A percentile compares a stretch with the other conserved stretches of the same genome.
Conservation (phyloP, 92 coral and sea anemone genomes). For the Bergia sp. region DNA sequence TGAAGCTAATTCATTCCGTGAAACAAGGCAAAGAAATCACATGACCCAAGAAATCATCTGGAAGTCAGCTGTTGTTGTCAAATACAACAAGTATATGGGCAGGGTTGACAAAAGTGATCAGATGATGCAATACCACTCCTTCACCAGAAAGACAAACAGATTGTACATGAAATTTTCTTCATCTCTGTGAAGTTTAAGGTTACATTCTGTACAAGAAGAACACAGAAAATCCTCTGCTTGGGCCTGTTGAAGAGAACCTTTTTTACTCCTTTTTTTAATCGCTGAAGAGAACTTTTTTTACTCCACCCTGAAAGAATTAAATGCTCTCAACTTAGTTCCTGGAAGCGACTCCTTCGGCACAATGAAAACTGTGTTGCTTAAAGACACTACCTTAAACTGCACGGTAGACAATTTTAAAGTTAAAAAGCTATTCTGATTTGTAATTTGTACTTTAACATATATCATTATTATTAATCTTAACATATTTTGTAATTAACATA, state of each 20-base stretch:
- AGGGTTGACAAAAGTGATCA: conserved; percentile 54
- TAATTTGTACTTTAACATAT: too few relatives aligned
- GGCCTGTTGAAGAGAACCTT: conserved; percentile 14
- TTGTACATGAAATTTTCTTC: conserved; percentile 48
- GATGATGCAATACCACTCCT: conserved; percentile 40
- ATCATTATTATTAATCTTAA: too few relatives aligned
- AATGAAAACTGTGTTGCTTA: too few relatives aligned
- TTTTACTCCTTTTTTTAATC: too few relatives aligned
- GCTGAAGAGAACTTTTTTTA: too few relatives aligned
- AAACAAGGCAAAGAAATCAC: conserved; percentile 26
- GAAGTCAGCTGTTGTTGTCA: conserved; percentile 36
- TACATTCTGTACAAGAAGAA: conserved; percentile 30
- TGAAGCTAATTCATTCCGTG: conserved; percentile 43
- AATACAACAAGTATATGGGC: conserved; percentile 57
- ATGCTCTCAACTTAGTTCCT: too few relatives aligned
- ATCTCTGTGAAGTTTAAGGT: conserved; percentile 48
- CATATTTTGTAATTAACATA: too few relatives aligned
- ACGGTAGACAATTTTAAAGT: too few relatives aligned
- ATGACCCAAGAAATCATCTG: conserved; percentile 1
- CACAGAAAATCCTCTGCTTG: conserved; percentile 17
- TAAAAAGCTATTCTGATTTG: too few relatives aligned
- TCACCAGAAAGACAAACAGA: conserved; percentile 34
- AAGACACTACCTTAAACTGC: too few relatives aligned
- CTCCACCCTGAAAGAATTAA: too few relatives aligned
- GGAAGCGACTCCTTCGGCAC: too few relatives aligned